phyloP scores from a whole-genome alignment of 2,888 invertebrate genomes.

The Chrysotoxum bicinctum region DNA sequence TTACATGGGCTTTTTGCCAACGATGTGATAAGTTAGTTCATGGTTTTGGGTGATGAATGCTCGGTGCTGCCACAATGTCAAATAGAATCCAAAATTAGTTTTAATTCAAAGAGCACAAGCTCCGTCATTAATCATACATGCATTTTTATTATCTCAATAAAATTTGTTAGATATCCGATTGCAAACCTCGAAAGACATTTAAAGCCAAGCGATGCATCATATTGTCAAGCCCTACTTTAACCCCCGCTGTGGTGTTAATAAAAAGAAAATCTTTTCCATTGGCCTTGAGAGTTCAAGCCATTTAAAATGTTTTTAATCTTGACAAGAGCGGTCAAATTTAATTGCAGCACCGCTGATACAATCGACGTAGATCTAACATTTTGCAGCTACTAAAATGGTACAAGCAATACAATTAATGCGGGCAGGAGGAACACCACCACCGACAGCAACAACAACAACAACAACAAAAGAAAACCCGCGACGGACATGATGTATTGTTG shows the following conservation, averaged over 20 bases:
- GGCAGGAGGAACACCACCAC: background rate
- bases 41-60: too few species aligned
- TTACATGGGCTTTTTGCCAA: too few species aligned
- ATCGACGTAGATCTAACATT: conserved; percentile 66
- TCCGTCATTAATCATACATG: too few species aligned
- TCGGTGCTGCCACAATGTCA: too few species aligned
- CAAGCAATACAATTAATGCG: conserved; percentile 65
- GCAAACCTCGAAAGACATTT: too few species aligned
- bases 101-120: too few species aligned
- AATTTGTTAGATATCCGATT: too few species aligned
- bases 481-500: conserved; percentile 63
- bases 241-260: background rate
- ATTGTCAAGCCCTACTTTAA: background rate
- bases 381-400: conserved; percentile 64
- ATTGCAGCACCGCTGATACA: conserved; percentile 57
- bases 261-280: background rate
- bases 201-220: background rate
- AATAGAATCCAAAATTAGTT: too few species aligned
- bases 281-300: conserved; percentile 45
- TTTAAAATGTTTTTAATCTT: conserved; percentile 50
- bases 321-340: conserved; percentile 64
- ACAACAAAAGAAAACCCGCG: conserved; percentile 8
- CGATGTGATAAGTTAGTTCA: too few species aligned
- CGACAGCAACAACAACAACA: background rate
- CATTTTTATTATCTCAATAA: too few species aligned